Evolutionary conservation across 2,113 vertebrate genomes (phyloP).

Genomic region (Prietella phreatophila): DNA sequence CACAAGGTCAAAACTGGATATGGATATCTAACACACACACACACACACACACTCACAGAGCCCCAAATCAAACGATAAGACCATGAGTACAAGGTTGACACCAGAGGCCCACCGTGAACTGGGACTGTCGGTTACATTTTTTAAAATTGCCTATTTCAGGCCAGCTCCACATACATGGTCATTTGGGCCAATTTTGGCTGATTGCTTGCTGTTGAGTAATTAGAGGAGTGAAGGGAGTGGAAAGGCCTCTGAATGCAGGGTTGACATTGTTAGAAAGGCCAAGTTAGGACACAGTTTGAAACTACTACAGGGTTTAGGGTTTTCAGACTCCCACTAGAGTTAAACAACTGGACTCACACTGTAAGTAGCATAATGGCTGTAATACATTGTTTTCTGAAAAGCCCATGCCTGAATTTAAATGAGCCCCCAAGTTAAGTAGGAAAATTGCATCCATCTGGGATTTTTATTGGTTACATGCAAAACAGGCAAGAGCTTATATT

Average conservation of each 20-base stretch:
- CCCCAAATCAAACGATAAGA: constrained; percentile 7
- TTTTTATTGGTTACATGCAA: constrained; percentile 5
- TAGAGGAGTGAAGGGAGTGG: constrained; percentile 51
- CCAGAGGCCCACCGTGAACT: neutral
- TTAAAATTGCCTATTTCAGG: constrained; percentile 45
- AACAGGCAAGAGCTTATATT: neutral
- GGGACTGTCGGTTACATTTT: constrained; percentile 42
- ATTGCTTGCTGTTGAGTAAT: constrained; percentile 60
- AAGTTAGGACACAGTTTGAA: constrained; percentile 28
- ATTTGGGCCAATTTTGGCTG: constrained; percentile 54
- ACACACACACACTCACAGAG: constrained; percentile 2
- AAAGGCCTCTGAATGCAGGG: constrained; percentile 39
- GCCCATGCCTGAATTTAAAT: constrained; percentile 18
- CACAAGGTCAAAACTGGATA: neutral
- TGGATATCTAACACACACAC: too few species aligned
- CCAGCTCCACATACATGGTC: constrained; percentile 46
- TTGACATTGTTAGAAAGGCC: constrained; percentile 19
- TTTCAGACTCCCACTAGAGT: constrained; percentile 10
- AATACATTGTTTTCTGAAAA: constrained; percentile 29
- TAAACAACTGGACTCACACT: constrained; percentile 28
- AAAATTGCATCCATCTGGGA: constrained; percentile 32
- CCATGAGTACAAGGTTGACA: neutral
- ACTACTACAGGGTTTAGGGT: neutral
- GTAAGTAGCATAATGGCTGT: constrained; percentile 23
- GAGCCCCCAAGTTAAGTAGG: neutral